Conservation (phyloP, 2,888 invertebrate genomes). For the Gasteruption jaculator region DNA sequence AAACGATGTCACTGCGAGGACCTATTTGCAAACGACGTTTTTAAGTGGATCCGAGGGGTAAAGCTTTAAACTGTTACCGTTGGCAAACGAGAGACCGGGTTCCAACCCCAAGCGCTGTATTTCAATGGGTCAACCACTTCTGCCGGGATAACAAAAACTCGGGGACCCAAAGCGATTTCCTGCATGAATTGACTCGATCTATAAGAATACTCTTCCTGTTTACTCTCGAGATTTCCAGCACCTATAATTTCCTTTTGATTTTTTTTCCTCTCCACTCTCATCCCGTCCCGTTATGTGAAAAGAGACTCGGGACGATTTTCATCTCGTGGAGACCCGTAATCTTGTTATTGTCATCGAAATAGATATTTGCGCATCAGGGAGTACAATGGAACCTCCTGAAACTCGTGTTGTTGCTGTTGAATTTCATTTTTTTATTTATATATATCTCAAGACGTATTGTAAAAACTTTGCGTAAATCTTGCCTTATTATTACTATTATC, state of each 20-base stretch:
- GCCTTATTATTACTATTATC: no score
- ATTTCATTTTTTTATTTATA: neutral
- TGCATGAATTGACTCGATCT: constrained; percentile 39
- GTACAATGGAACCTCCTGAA: neutral
- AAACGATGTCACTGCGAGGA: constrained; percentile 31
- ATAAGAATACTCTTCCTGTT: constrained; percentile 37
- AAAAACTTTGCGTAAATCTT: no score
- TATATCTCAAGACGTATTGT: no score
- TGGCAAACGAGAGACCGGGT: constrained; percentile 9
- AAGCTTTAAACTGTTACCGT: constrained; percentile 25
- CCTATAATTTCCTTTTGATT: constrained; percentile 49
- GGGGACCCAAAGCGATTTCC: constrained; percentile 37
- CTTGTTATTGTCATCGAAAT: constrained; percentile 26
- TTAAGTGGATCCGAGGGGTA: neutral
- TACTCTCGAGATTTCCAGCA: constrained; percentile 46
- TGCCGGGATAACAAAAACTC: constrained; percentile 20
- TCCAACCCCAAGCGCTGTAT: constrained; percentile 23
- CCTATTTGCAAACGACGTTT: constrained; percentile 44
- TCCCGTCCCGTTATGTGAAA: no score
- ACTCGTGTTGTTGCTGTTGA: neutral
- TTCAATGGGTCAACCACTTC: constrained; percentile 35
- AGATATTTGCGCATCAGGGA: constrained; percentile 23
- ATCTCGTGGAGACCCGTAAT: no score
- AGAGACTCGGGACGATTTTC: no score
- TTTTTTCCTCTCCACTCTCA: constrained; percentile 14